Evolutionary conservation across 2,113 vertebrate species (phyloP), one percentile per base, ranked within the genome.

Genomic region (Rhabdornis inornatus): DNA sequence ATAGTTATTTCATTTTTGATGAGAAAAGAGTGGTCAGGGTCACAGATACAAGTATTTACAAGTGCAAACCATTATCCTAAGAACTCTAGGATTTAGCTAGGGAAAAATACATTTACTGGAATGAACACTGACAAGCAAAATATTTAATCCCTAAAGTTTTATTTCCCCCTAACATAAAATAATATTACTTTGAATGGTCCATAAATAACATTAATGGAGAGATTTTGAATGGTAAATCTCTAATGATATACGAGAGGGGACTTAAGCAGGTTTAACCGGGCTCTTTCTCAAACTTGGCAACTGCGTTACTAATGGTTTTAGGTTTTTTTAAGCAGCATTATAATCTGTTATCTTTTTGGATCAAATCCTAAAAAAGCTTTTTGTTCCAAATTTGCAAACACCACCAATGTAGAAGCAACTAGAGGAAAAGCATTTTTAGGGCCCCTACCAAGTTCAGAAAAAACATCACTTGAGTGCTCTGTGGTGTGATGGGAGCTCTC

Each of bases 131-230:
- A 95, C 95, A 96, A 95, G 94, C 78, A 78, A 94, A 96, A 96
- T 90, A 75, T 94, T 96, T 96, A 96, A 96, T 96, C 93, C 94
- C 96, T 72, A 70, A 95, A 95, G 94, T 96, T 95, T 94, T 96
- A 91, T 95, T 96, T 96, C 57, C 69, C 68, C 52, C 59, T 91
- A 93, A 97, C 94, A 91, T 89, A 95, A 97, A 94, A 94, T 95
- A 96, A 95, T 95, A 92, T 95, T 94, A 87, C 85, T 89, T 91
- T 94, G 94, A 95, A 94, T 96, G 88, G 79, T 87, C 76, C 95
- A 96, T 97, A 97, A 97, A 97, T 97, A 97, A 97, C 49, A 64
- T 81, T 96, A 97, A 96, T 96, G 93, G 90, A 94, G 95, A 95
- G 79, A 95, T 92, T 96, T 52, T 90, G 93, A 96, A 95, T 77